phyloP scores from a whole-genome alignment of 2,888 invertebrate genomes.

The Reticulitermes lucifugus region DNA sequence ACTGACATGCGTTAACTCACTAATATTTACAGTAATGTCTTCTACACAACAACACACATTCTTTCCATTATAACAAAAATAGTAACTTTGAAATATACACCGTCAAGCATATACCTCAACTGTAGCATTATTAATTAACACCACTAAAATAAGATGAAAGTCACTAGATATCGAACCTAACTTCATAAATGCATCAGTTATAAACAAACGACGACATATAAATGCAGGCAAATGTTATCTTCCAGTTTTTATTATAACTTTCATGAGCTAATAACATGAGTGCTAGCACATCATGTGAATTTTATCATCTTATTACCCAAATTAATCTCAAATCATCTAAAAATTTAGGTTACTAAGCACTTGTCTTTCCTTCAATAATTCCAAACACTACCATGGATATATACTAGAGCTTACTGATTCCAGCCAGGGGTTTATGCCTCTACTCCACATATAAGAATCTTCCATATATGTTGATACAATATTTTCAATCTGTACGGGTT shows the following conservation, averaged over 20 bases:
- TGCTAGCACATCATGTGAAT: too few relatives aligned
- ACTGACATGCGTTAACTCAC: background rate
- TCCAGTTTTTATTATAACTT: background rate
- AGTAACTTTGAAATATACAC: background rate
- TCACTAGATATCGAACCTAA: background rate
- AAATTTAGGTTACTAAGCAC: background rate
- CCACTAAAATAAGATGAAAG: background rate
- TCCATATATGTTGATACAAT: background rate
- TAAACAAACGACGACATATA: background rate
- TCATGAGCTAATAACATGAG: too few relatives aligned
- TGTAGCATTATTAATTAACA: background rate
- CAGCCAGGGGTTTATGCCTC: too few relatives aligned
- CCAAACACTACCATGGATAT: background rate
- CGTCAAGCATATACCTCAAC: background rate
- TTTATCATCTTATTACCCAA: too few relatives aligned
- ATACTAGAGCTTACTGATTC: background rate
- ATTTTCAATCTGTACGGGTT: background rate
- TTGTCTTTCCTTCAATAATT: background rate
- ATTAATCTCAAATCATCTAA: background rate
- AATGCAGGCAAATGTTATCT: background rate
- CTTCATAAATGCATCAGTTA: background rate
- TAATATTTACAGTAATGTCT: constrained; percentile 2
- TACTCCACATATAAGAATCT: background rate
- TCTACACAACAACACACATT: background rate
- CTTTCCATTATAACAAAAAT: background rate